Conservation (phyloP, 2,113 vertebrate genomes). For the Gracilinanus agilis region DNA sequence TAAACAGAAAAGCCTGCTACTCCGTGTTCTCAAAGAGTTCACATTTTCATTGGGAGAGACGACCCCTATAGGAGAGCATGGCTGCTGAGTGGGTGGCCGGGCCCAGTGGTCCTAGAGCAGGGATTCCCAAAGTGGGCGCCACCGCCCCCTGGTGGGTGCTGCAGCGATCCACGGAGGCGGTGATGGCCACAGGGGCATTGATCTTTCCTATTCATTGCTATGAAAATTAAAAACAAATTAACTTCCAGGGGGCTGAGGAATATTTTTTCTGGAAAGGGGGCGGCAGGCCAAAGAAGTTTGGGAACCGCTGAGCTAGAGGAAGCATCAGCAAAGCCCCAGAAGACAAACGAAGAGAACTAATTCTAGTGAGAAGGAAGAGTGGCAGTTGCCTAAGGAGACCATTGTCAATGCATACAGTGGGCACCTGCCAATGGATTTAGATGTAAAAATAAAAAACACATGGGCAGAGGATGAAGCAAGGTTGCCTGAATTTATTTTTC, state of each 20-base stretch:
- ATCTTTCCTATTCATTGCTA: too few species aligned
- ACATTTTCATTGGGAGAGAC: background rate
- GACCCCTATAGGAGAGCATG: background rate
- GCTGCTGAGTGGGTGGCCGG: background rate
- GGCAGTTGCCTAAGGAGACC: background rate
- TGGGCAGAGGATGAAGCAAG: background rate
- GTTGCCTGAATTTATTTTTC: background rate
- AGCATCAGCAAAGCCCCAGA: background rate
- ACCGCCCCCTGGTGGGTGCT: too few species aligned
- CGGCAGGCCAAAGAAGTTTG: too few species aligned
- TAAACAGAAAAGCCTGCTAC: background rate
- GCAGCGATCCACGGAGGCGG: too few species aligned
- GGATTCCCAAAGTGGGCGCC: too few species aligned
- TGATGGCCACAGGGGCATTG: too few species aligned
- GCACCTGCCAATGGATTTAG: background rate
- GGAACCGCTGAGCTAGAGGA: too few species aligned
- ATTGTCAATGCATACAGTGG: background rate
- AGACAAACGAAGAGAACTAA: background rate
- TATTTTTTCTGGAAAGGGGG: too few species aligned
- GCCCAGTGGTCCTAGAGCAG: background rate
- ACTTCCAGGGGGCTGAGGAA: too few species aligned
- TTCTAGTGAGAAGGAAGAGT: background rate
- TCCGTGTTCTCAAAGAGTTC: background rate
- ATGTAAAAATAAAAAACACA: background rate
- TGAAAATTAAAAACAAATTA: too few species aligned